A percentile compares a stretch with the other conserved stretches of the same genome.
These are phyloP conservation scores for Morphnarchus princeps DNA, from an alignment of 2,113 vertebrate genomes.

Conservation along the genomic window DNA sequence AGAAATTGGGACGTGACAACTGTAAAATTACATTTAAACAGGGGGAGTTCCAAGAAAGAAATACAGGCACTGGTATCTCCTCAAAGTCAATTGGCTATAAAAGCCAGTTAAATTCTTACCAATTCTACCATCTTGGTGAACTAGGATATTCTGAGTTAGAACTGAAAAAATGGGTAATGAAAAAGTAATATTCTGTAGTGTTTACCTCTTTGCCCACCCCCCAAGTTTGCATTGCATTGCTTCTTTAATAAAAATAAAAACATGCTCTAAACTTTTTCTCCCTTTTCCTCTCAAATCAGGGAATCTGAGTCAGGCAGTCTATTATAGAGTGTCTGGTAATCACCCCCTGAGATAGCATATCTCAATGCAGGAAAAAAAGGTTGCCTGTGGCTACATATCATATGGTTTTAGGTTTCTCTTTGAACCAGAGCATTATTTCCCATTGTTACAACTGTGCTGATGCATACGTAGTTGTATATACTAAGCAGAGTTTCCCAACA, in stretches of 20 bases:
- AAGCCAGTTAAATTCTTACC: not conserved
- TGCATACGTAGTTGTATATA: not conserved
- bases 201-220: not conserved
- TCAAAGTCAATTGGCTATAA: not conserved
- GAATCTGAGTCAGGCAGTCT: not conserved
- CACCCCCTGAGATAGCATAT: not conserved
- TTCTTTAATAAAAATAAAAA: not conserved
- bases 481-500: not conserved
- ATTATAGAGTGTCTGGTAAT: not conserved
- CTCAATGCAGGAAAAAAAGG: not conserved
- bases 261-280: not conserved
- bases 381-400: not conserved
- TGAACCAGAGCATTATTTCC: not conserved
- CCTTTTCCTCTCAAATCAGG: not conserved
- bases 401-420: not conserved
- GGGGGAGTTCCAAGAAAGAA: not conserved
- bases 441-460: not conserved
- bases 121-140: not conserved
- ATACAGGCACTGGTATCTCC: not conserved
- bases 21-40: not conserved
- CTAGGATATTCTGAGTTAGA: not conserved
- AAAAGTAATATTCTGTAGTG: not conserved
- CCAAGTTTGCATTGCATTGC: not conserved
- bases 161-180: not conserved
- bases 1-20: too few relatives aligned